A percentile compares a stretch with the other conserved stretches of the same genome.
These are phyloP conservation scores for Aix galericulata DNA, from an alignment of 2,113 vertebrate species.

Conservation along the genomic window DNA sequence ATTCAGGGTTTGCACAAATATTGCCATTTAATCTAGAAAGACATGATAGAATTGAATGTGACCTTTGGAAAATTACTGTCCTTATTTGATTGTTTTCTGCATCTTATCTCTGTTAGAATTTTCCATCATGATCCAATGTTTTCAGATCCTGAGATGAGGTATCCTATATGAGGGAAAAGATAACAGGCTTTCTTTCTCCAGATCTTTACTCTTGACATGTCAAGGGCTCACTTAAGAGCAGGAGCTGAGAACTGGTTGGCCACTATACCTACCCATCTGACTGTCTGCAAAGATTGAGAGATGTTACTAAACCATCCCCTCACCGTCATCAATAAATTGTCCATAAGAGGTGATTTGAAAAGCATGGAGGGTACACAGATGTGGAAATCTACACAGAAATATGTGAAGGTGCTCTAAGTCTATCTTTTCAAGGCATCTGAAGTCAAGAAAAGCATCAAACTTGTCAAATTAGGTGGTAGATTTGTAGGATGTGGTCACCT, in stretches of 20 bases:
- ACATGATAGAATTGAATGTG: background rate
- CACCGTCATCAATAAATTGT: background rate
- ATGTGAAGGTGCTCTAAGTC: background rate
- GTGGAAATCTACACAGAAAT: background rate
- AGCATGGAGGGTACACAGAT: background rate
- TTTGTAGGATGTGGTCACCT: background rate
- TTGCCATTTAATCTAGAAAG: background rate
- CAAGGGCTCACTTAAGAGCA: background rate
- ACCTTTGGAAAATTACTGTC: background rate
- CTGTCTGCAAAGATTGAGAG: background rate
- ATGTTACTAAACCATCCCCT: background rate
- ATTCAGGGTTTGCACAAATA: background rate
- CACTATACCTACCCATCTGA: accelerated
- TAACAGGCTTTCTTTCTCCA: background rate
- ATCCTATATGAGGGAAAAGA: background rate
- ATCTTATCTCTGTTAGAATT: background rate
- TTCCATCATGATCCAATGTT: background rate
- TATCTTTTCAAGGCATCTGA: background rate
- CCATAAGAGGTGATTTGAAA: background rate
- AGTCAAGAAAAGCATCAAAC: background rate
- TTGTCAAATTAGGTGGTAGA: background rate
- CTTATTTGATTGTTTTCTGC: background rate
- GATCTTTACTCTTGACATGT: background rate
- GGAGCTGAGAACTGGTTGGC: background rate
- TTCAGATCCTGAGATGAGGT: background rate